Base-by-base conservation (phyloP, 2,888 invertebrate species). In the Nasonia oneida region DNA sequence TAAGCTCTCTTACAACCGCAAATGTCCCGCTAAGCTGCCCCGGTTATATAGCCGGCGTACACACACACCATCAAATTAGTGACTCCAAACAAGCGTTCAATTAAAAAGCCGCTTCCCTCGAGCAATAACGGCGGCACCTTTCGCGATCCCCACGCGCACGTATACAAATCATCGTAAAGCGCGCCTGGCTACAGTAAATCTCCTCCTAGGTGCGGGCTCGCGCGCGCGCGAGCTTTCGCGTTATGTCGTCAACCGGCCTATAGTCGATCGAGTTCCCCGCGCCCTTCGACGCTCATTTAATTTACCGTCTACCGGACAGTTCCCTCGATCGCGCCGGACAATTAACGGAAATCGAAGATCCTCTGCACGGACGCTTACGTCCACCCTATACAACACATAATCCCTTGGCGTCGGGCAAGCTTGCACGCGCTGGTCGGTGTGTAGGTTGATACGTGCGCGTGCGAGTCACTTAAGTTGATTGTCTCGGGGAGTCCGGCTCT, bases 391-490 rank as follows among this genome's bases (percentile, higher is more conserved):
- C 29, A 29, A 29, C 29, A 29, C 29, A 29, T 10, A 67, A 67
- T 67, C 23, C 64, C 1, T 10, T 10, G n/a, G 57, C 14, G 29
- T 3, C 8, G 14, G 12, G 67, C 33, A 29, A 29, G 12, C 67
- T 67, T 67, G 14, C 67, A 33, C 67, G 67, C 6, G 33, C 3
- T 37, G 70, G 8, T n/a, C 2, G 6, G 47, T 18, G 67, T 23
- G 42, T 15, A 37, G 8, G 29, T n/a, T 6, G 42, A 74, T 14
- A 57, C 2, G 18, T 12, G 42, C 3, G 6, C 4, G 47, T n/a
- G 12, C 15, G 42, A n/a, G 73, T 57, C 71, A 57, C 81, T 81
- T 57, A 81, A 57, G 73, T 57, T 42, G 39, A 81, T 81, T 81
- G 71, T 73, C 71, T 23, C 0, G 18, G 33, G 14, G 67, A 33